phyloP scores from a whole-genome alignment of 2,113 vertebrate genomes.

The Hippocampus barbouri region DNA sequence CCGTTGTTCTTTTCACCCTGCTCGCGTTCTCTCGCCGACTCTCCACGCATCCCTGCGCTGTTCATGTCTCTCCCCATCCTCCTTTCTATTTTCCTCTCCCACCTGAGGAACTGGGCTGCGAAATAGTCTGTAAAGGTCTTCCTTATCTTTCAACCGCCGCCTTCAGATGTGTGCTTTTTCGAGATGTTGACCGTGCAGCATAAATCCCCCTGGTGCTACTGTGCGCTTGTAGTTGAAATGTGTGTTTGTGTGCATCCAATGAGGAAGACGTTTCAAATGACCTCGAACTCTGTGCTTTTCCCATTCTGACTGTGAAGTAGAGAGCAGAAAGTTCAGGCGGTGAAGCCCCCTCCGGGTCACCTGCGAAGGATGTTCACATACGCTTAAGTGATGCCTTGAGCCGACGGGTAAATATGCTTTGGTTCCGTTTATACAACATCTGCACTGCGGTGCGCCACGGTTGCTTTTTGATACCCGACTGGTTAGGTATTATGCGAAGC shows the following conservation, averaged over 20 bases:
- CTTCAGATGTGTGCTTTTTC: conserved; percentile 30
- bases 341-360: conserved; percentile 44
- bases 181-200: conserved; percentile 41
- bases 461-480: conserved; percentile 44
- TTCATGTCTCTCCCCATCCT: conserved; percentile 2
- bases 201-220: conserved; percentile 10
- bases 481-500: conserved; percentile 26
- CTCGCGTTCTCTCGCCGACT: not conserved
- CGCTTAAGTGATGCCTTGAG: conserved; percentile 57
- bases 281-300: conserved; percentile 42
- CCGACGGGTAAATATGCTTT: conserved; percentile 60
- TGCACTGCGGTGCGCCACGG: conserved; percentile 31
- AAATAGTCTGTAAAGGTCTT: conserved; percentile 40
- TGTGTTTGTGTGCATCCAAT: conserved; percentile 20
- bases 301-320: conserved; percentile 38
- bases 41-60: not conserved
- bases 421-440: conserved; percentile 51
- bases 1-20: conserved; percentile 13
- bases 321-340: conserved; percentile 56
- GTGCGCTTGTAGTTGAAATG: conserved; percentile 18
- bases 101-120: conserved; percentile 28
- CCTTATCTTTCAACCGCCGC: conserved; percentile 40
- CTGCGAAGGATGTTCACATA: conserved; percentile 56
- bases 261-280: conserved; percentile 44
- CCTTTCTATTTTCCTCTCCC: conserved; percentile 8